Percentiles rank a stretch among this genome's conserved stretches.
Conservation (phyloP, 2,113 vertebrate genomes). For the Odontophorus gujanensis region DNA sequence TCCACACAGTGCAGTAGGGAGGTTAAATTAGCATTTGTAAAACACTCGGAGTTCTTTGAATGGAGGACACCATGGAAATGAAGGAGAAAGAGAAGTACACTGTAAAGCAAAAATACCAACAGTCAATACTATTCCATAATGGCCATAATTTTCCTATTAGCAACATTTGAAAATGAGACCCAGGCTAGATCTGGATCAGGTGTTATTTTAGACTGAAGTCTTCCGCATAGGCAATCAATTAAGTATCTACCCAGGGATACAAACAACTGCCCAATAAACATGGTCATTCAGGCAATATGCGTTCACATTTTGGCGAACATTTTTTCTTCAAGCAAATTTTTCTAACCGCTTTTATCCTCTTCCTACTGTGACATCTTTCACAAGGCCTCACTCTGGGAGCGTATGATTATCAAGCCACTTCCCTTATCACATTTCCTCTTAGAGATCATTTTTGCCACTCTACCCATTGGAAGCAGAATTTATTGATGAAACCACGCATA, state of each 20-base stretch:
- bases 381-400: background rate
- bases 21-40: slow-evolving; percentile 20
- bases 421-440: background rate
- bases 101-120: slow-evolving; percentile 6
- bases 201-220: background rate
- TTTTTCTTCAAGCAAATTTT: background rate
- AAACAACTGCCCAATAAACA: background rate
- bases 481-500: background rate
- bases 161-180: background rate
- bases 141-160: background rate
- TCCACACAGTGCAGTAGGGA: background rate
- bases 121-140: background rate
- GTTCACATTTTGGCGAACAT: background rate
- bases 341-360: background rate
- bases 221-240: background rate
- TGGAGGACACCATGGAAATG: background rate
- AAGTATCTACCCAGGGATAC: background rate
- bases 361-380: background rate
- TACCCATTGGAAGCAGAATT: background rate
- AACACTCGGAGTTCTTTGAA: background rate
- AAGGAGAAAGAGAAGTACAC: background rate
- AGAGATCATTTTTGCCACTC: background rate
- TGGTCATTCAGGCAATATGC: background rate
- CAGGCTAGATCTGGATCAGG: background rate
- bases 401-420: background rate